Evolutionary conservation across 2,888 invertebrate species (phyloP), one percentile per base, ranked within the genome.

Genomic region (Ophonus ardosiacus): DNA sequence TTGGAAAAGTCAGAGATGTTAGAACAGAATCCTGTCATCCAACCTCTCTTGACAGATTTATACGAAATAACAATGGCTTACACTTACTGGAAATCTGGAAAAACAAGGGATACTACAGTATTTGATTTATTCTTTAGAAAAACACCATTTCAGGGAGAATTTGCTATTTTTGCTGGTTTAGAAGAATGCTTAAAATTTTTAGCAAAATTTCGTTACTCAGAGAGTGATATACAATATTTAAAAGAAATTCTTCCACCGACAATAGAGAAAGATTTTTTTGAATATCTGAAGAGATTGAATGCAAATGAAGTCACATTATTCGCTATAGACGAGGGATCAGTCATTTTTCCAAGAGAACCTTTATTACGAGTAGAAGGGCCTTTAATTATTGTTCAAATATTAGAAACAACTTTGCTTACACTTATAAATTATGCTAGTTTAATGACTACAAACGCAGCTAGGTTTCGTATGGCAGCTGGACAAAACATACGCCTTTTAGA

Each of bases 51-150:
- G 86, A 98, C 98, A 91, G 99, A 99, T 94, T 93, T 98, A 85
- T 99, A 99, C 92, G 98, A 99, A 93, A 98, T 99, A 88, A 99
- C 98, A 5, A 99, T 99, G 99, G 98, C 98, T 0, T 99, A 99
- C 92, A 98, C 98, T 0, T 99, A 99, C 91, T 99, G 99, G 99
- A 98, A 98, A 92, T 96, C 98, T 71, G 97, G 96, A n/a, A 99
- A 98, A 92, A 96, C 95, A 74, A 94, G 96, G 88, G 98, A 99
- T 91, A 93, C 93, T 83, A 97, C 99, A 0, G 98, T 98, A 0
- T 99, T 99, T 92, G 99, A 99, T 92, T 93, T 99, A 86, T 99
- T 98, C 93, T 99, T 99, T 91, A 95, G 99, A 13, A 96, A 96
- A 90, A 99, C 98, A 93, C 99, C 99, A 85, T 99, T 99, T 91